Evolutionary conservation across 2,888 invertebrate genomes (phyloP).

Genomic region (Chirona hameri): DNA sequence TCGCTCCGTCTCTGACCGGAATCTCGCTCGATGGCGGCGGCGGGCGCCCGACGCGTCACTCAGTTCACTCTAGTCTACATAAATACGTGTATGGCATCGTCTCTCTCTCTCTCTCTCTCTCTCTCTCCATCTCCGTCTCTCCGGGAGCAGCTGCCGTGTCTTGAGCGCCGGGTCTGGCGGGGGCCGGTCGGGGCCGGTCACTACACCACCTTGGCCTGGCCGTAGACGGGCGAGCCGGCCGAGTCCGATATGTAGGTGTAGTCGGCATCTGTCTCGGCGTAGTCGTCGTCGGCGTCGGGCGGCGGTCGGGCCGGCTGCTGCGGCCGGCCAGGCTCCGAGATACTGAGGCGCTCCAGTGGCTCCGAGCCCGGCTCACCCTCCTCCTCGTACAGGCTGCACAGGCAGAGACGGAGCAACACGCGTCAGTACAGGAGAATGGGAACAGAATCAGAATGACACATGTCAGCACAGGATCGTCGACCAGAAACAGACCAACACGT

Average conservation of each 20-base stretch:
- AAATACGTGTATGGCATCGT: too few species aligned
- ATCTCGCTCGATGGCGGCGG: neutral
- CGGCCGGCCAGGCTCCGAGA: neutral
- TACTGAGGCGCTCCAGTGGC: constrained; percentile 5
- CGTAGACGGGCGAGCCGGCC: neutral
- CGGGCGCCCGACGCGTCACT: neutral
- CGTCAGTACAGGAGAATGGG: too few species aligned
- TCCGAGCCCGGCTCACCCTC: neutral
- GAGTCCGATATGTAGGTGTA: constrained; percentile 5
- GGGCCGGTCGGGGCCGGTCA: neutral
- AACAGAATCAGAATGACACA: too few species aligned
- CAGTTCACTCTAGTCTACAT: neutral
- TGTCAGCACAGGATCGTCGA: too few species aligned
- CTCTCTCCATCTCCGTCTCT: too few species aligned
- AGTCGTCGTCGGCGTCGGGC: constrained; percentile 13
- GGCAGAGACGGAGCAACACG: neutral
- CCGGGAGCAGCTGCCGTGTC: neutral
- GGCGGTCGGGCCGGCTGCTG: neutral
- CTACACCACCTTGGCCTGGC: neutral
- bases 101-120: neutral
- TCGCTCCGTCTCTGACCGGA: neutral
- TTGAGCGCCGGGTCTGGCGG: neutral
- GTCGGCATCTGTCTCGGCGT: constrained; percentile 22
- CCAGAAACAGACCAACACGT: too few species aligned
- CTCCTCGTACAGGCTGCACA: constrained; percentile 9